Evolutionary conservation across 2,113 vertebrate genomes (phyloP).

Genomic region (Egretta garzetta): DNA sequence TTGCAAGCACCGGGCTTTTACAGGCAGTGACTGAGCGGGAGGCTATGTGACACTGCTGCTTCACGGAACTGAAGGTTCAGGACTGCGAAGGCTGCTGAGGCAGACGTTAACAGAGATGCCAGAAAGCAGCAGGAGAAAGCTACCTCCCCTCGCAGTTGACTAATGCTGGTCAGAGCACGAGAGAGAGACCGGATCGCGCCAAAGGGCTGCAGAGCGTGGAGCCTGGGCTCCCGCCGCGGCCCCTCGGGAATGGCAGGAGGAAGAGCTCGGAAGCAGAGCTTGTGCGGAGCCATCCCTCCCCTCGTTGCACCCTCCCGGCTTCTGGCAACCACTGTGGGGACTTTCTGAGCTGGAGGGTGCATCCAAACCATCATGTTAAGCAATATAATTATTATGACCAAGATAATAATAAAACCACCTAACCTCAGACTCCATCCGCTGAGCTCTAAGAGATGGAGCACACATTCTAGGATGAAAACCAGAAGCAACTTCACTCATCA

Average conservation of each 20-base stretch:
- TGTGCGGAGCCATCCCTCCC: not conserved
- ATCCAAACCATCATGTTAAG: constrained; percentile 40
- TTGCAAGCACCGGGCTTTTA: not conserved
- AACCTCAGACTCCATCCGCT: constrained; percentile 56
- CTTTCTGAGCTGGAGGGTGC: constrained; percentile 49
- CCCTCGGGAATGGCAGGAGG: not conserved
- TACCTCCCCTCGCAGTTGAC: not conserved
- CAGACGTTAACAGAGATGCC: not conserved
- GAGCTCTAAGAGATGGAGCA: constrained; percentile 46
- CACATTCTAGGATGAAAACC: constrained; percentile 59
- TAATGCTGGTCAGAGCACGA: not conserved
- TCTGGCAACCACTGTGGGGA: constrained; percentile 39
- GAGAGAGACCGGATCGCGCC: not conserved
- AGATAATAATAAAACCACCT: constrained; percentile 51
- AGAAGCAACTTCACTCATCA: constrained; percentile 51
- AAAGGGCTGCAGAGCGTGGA: not conserved
- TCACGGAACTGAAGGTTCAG: not conserved
- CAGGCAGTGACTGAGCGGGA: not conserved
- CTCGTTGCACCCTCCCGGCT: not conserved
- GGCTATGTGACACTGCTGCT: not conserved
- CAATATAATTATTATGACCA: constrained; percentile 47
- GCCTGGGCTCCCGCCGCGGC: not conserved
- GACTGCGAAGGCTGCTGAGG: not conserved
- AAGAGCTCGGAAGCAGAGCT: not conserved
- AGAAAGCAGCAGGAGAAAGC: not conserved